These are phyloP conservation scores for Poeciliopsis infans DNA, from an alignment of 2,797 vertebrate species.

Conservation along the genomic window DNA sequence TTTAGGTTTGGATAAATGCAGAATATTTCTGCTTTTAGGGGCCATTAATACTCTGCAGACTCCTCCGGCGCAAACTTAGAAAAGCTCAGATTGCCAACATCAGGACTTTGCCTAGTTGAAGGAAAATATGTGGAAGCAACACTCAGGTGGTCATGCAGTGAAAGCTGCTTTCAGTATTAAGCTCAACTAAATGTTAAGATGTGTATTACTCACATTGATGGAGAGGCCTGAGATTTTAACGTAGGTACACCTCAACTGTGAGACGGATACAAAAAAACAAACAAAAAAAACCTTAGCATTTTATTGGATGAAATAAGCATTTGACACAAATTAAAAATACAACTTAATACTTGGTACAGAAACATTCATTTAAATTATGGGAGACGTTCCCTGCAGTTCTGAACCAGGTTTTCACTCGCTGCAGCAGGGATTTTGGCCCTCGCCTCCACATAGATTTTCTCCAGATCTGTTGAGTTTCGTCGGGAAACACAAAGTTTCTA, in stretches of 20 bases:
- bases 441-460: background rate
- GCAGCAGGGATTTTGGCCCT: background rate
- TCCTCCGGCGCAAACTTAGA: conserved; percentile 21
- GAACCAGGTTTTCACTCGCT: background rate
- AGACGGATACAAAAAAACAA: background rate
- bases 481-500: background rate
- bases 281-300: background rate
- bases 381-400: background rate
- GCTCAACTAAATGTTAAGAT: background rate
- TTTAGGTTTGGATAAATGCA: conserved; percentile 18
- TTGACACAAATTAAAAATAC: background rate
- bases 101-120: background rate
- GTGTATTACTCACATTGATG: no score
- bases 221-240: no score
- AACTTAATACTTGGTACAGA: background rate
- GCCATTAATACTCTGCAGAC: conserved; percentile 14
- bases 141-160: background rate
- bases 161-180: background rate
- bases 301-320: background rate
- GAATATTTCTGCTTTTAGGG: conserved; percentile 24
- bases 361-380: background rate
- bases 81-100: background rate
- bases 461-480: background rate
- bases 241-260: background rate
- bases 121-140: background rate